phyloP scores from a whole-genome alignment of 2,888 invertebrate species.

The Hypsopygia costalis region DNA sequence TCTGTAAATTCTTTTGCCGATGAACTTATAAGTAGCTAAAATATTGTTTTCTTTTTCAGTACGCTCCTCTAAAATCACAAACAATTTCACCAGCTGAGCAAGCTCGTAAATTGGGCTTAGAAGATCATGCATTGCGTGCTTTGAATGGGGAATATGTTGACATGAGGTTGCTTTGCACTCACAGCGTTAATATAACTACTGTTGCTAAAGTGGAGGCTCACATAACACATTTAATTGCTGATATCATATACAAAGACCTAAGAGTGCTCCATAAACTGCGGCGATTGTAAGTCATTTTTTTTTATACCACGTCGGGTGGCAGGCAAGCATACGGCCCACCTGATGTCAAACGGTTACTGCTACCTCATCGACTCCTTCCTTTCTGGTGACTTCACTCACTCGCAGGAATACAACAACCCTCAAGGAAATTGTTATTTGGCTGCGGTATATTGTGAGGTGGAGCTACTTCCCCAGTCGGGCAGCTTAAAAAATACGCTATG shows the following conservation, averaged over 20 bases:
- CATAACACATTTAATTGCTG: conserved; percentile 89
- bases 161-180: conserved; percentile 41
- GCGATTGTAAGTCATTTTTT: conserved; percentile 84
- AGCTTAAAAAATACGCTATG: no score
- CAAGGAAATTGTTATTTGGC: no score
- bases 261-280: conserved; percentile 85
- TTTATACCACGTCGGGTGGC: no score
- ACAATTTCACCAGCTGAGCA: conserved; percentile 87
- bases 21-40: no score
- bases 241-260: conserved; percentile 89
- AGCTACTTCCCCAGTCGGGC: no score
- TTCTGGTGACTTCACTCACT: no score
- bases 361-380: no score
- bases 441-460: no score
- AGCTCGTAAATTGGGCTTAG: conserved; percentile 89
- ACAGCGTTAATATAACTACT: conserved; percentile 73
- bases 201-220: conserved; percentile 84
- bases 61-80: conserved; percentile 89
- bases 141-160: conserved; percentile 78
- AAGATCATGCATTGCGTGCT: conserved; percentile 81
- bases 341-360: no score
- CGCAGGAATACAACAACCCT: no score
- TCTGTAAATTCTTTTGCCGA: no score
- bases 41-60: conserved; percentile 76
- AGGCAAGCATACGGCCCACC: no score